Evolutionary conservation across 2,888 invertebrate genomes (phyloP).

Genomic region (Acronicta aceris): DNA sequence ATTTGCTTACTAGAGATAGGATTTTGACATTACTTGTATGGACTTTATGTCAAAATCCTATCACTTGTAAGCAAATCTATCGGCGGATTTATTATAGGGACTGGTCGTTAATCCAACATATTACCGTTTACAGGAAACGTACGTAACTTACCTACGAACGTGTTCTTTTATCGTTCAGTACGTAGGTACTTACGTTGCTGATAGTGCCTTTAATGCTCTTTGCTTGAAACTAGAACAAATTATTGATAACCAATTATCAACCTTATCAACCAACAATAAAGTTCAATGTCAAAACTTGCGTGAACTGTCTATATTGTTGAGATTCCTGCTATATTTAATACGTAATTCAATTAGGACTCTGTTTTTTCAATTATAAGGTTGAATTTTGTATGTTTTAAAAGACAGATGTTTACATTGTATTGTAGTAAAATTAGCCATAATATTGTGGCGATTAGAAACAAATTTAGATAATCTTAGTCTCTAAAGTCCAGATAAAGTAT

Average conservation of each 20-base stretch:
- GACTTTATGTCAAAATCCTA: no score
- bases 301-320: constrained; percentile 1
- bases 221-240: constrained; percentile 11
- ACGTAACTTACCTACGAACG: constrained; percentile 29
- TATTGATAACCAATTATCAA: constrained; percentile 24
- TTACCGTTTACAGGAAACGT: constrained; percentile 29
- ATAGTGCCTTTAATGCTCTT: constrained; percentile 23
- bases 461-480: no score
- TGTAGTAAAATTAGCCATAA: constrained; percentile 10
- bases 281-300: constrained; percentile 10
- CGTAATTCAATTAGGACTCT: background rate
- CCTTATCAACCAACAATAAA: background rate
- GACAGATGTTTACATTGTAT: constrained; percentile 17
- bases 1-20: no score
- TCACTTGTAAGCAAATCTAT: no score
- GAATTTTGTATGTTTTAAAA: constrained; percentile 2
- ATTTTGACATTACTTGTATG: no score
- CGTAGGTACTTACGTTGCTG: no score
- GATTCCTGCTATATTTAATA: background rate
- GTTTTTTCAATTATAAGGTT: background rate
- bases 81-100: no score
- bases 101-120: constrained; percentile 14
- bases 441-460: no score
- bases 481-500: no score
- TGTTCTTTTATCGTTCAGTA: constrained; percentile 35